A percentile compares a stretch with the other conserved stretches of the same genome.
Conservation (phyloP, 2,888 invertebrate genomes). For the Eupithecia abbreviata region DNA sequence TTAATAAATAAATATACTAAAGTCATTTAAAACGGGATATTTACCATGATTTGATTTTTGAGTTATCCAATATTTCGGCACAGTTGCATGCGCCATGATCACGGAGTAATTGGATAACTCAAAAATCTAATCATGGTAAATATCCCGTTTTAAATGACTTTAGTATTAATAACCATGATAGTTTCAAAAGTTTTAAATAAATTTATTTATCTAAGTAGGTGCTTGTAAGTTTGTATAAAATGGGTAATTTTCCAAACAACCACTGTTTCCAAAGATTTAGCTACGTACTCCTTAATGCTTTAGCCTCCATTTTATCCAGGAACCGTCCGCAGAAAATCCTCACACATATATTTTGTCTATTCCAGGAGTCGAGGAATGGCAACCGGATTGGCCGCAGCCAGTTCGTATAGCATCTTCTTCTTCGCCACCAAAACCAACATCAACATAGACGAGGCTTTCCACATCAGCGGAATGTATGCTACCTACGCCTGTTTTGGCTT, state of each 20-base stretch:
- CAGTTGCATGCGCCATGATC: too few relatives aligned
- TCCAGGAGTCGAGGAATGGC: slow-evolving; percentile 82
- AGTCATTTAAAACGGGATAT: too few relatives aligned
- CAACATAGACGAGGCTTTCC: slow-evolving; percentile 75
- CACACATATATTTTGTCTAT: background rate
- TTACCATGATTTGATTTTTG: too few relatives aligned
- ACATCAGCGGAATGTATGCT: slow-evolving; percentile 78
- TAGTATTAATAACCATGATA: too few relatives aligned
- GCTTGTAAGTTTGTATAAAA: too few relatives aligned
- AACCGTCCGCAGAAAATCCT: background rate
- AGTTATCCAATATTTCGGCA: too few relatives aligned
- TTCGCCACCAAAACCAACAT: slow-evolving; percentile 81
- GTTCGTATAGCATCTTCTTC: slow-evolving; percentile 78
- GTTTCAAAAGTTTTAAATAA: too few relatives aligned
- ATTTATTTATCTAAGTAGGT: too few relatives aligned
- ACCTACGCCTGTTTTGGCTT: slow-evolving; percentile 74
- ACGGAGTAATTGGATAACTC: too few relatives aligned
- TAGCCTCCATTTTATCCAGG: background rate
- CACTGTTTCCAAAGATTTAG: background rate
- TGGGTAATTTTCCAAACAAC: background rate
- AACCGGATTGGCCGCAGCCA: slow-evolving; percentile 79
- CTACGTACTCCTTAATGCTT: background rate
- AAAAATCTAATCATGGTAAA: too few relatives aligned
- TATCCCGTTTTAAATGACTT: too few relatives aligned
- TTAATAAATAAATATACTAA: too few relatives aligned